Percentiles rank a stretch among this genome's conserved stretches.
Evolutionary conservation across 2,113 vertebrate genomes (phyloP).

Genomic region (Heptranchias perlo): DNA sequence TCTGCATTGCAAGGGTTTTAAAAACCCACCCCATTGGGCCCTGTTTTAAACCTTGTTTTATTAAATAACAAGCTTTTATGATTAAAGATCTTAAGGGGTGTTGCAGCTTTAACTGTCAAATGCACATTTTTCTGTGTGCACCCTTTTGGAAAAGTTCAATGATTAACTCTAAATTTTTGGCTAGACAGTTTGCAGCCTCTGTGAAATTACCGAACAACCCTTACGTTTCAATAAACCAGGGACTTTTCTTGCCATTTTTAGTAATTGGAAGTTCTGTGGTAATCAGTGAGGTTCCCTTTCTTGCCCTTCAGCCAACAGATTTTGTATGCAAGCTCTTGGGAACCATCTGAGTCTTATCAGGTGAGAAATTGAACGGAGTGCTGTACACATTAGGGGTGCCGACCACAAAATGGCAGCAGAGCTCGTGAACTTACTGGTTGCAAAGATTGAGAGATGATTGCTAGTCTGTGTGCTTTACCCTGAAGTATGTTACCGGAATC

Average conservation of each 20-base stretch:
- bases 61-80: background rate
- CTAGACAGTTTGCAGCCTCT: background rate
- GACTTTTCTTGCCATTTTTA: background rate
- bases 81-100: background rate
- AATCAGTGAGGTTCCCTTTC: background rate
- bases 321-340: background rate
- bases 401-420: background rate
- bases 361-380: constrained; percentile 14
- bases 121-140: background rate
- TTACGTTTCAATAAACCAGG: background rate
- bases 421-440: background rate
- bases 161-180: background rate
- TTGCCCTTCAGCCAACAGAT: background rate
- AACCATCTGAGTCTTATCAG: constrained; percentile 29
- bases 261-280: background rate
- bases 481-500: background rate
- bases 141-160: background rate
- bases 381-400: background rate
- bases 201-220: background rate
- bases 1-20: background rate
- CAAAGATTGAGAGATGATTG: constrained; percentile 32
- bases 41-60: background rate
- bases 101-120: background rate
- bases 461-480: background rate
- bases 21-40: background rate